Base-by-base conservation (phyloP, 2,113 vertebrate genomes). In the Cephalopholis sonnerati region DNA sequence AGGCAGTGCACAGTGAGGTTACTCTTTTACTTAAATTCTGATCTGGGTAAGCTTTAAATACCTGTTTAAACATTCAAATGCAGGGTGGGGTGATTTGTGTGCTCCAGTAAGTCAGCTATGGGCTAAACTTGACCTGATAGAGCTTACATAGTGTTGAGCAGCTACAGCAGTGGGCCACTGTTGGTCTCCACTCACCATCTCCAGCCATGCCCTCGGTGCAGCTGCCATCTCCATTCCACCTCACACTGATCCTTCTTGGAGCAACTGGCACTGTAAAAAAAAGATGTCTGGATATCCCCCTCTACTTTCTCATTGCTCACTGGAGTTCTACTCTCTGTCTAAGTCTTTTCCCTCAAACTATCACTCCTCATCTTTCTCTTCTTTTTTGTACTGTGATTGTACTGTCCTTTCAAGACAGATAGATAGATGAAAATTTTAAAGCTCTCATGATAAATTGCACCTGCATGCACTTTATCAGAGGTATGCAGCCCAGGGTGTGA, bases 141-240 rank as follows among this genome's bases (percentile, higher is more conserved):
- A 67, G 65, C 25, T 62, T 54, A 65, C 24, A 61, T 8, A 22
- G 68, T 58, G 32, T 53, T 24, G 27, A 66, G 36, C n/a, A 68
- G 57, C 57, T 48, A 48, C 44, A 68, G 66, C 54, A 36, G 51
- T 9, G 51, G 24, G 71, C 68, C 32, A 32, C 74, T 39, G 18
- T 77, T 78, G 55, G 57, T 87, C 66, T 81, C 53, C 29, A 22
- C 39, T 63, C 71, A 62, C 64, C 53, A 62, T 79, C 71, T 91
- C 59, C 53, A 74, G 54, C 24, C 55, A 54, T 79, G 64, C 65
- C 81, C 72, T 48, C n/a, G 1, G n/a, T 83, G 84, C 86, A 87
- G 90, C 83, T 86, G 82, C 73, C 81, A 73, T 81, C 50, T 64
- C 75, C 66, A 65, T 59, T 71, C 59, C 29, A 74, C 82, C 74